Evolutionary conservation across 2,113 vertebrate genomes (phyloP).

Genomic region (Desmodus rotundus): DNA sequence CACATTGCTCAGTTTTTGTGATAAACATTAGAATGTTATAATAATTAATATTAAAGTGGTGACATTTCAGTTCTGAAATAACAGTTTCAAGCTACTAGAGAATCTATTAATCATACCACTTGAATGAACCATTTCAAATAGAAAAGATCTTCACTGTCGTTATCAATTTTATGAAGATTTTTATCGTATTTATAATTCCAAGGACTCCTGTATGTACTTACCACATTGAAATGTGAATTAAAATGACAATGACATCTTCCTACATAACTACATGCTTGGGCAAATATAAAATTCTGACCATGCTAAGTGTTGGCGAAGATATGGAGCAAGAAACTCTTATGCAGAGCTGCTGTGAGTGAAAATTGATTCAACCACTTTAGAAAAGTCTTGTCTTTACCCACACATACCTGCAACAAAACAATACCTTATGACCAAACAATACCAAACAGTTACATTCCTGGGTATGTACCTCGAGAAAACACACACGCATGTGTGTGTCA

Average conservation of each 20-base stretch:
- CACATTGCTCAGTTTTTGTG: background rate
- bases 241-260: background rate
- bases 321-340: background rate
- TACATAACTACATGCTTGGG: background rate
- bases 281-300: background rate
- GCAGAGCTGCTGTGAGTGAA: background rate
- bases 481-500: background rate
- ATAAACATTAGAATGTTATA: background rate
- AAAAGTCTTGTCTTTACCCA: background rate
- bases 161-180: background rate
- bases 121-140: background rate
- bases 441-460: background rate
- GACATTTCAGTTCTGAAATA: background rate
- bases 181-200: background rate
- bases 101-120: background rate
- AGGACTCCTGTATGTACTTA: background rate
- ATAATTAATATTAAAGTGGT: background rate
- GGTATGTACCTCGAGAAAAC: background rate
- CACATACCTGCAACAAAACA: background rate
- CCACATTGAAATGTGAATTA: background rate
- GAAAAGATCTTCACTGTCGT: background rate
- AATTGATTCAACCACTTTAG: background rate
- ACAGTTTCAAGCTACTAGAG: background rate
- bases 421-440: background rate
- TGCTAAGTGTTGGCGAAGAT: background rate